Conservation (phyloP, 2,113 vertebrate genomes). For the Burhinus bistriatus region DNA sequence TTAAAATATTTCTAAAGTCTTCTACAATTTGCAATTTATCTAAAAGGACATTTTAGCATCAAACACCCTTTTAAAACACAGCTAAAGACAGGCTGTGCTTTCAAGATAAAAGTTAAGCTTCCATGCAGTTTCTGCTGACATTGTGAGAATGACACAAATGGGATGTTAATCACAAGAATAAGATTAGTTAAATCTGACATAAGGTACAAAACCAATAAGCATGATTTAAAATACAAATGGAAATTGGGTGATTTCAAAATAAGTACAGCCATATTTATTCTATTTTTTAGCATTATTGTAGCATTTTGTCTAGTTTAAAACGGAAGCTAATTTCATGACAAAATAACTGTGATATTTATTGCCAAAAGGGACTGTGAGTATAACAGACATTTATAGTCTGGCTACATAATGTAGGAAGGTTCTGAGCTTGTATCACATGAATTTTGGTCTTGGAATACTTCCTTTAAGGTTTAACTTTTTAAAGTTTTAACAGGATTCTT, state of each 20-base stretch:
- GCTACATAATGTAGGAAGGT: not conserved
- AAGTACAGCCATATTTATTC: not conserved
- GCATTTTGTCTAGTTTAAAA: not conserved
- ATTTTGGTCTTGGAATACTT: not conserved
- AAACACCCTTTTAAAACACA: not conserved
- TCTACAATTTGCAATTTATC: not conserved
- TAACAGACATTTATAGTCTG: not conserved
- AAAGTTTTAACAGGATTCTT: not conserved
- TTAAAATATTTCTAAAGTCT: not conserved
- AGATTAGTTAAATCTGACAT: not conserved
- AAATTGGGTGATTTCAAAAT: not conserved
- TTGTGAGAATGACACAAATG: not conserved
- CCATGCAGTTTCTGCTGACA: not conserved
- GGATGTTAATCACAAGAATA: not conserved
- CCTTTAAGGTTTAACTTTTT: not conserved
- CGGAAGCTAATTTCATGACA: not conserved
- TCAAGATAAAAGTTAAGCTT: not conserved
- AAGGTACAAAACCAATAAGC: not conserved
- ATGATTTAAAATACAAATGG: not conserved
- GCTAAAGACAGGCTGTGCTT: not conserved
- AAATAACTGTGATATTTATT: not conserved
- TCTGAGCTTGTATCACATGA: not conserved
- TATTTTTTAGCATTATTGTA: not conserved
- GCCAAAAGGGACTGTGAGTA: not conserved
- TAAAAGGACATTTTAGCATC: not conserved